phyloP scores from a whole-genome alignment of 2,113 vertebrate species.

The Rostratula benghalensis region DNA sequence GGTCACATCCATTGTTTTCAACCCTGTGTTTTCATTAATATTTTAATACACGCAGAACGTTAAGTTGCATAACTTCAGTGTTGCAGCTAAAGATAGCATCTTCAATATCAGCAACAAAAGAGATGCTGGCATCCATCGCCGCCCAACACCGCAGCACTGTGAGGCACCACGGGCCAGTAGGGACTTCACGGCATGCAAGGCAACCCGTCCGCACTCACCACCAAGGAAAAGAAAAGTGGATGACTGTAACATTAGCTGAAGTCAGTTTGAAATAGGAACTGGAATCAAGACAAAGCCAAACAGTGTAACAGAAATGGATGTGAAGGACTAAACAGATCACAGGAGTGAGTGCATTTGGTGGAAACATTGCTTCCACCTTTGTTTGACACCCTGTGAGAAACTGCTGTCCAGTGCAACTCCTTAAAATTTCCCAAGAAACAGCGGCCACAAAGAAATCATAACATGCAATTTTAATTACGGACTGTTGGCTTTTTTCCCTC shows the following conservation, averaged over 20 bases:
- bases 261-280: background rate
- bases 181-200: background rate
- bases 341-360: fast-evolving
- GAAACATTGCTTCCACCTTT: background rate
- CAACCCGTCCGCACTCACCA: background rate
- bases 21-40: slow-evolving; percentile 22
- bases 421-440: background rate
- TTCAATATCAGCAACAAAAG: slow-evolving; percentile 44
- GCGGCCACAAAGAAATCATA: fast-evolving
- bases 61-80: background rate
- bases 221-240: background rate
- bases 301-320: background rate
- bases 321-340: background rate
- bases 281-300: background rate
- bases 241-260: background rate
- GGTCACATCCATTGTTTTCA: background rate
- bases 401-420: background rate
- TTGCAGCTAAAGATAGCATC: slow-evolving; percentile 41
- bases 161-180: background rate
- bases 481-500: fast-evolving
- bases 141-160: background rate
- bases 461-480: background rate
- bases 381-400: background rate
- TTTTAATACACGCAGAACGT: background rate
- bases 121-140: background rate